Percentiles rank a stretch among this genome's conserved stretches.
Conservation (phyloP, 2,888 invertebrate species). For the Dasypogon diadema region DNA sequence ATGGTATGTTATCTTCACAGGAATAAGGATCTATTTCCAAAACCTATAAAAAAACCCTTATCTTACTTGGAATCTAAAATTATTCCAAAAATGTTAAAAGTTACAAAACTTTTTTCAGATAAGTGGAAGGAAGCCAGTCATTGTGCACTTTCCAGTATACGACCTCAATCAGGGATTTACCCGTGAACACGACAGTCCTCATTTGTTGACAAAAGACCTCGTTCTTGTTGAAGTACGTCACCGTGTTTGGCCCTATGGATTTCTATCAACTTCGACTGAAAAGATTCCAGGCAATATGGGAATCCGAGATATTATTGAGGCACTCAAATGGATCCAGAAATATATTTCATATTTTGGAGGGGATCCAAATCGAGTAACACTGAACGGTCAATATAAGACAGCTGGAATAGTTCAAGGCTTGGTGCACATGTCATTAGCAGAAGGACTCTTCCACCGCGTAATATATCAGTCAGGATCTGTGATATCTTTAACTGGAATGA, state of each 20-base stretch:
- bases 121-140: conserved; percentile 57
- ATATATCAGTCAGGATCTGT: conserved; percentile 69
- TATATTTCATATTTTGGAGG: conserved; percentile 68
- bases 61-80: no score
- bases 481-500: conserved; percentile 65
- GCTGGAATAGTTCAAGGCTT: conserved; percentile 66
- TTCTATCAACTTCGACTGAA: conserved; percentile 67
- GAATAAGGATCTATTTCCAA: no score
- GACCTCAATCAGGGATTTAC: conserved; percentile 58
- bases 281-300: conserved; percentile 69
- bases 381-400: conserved; percentile 69
- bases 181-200: conserved; percentile 57
- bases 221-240: conserved; percentile 66
- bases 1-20: no score
- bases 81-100: no score
- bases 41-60: no score
- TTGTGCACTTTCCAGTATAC: conserved; percentile 59
- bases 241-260: conserved; percentile 66
- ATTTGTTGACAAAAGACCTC: conserved; percentile 64
- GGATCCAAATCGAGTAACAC: conserved; percentile 65
- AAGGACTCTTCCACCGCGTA: conserved; percentile 66
- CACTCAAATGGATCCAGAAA: conserved; percentile 67
- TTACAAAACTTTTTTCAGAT: conserved; percentile 1
- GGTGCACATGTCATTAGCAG: conserved; percentile 61
- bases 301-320: conserved; percentile 67